Evolutionary conservation across 2,888 invertebrate species (phyloP).

Genomic region (Meiosimyza decipiens): DNA sequence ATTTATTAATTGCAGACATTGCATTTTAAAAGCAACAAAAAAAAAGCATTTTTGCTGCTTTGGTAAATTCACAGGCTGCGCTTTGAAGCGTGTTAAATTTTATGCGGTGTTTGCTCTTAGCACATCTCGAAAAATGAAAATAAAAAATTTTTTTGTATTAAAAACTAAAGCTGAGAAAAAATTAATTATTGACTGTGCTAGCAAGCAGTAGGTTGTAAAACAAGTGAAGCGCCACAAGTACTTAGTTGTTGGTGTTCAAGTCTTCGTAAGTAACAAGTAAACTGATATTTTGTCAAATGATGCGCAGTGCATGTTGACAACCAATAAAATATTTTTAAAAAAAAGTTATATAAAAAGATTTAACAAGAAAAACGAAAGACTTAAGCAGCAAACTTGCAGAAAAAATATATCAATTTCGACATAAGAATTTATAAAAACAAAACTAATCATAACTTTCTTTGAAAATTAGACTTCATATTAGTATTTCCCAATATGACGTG

Average conservation of each 20-base stretch:
- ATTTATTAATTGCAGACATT: neutral
- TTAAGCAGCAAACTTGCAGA: too few species aligned
- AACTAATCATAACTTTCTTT: too few species aligned
- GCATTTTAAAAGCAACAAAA: neutral
- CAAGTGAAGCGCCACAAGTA: conserved; percentile 33
- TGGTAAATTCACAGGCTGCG: conserved; percentile 52
- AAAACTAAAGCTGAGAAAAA: too few species aligned
- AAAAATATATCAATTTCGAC: too few species aligned
- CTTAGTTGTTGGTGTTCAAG: conserved; percentile 1
- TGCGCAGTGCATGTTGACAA: too few species aligned
- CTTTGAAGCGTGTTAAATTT: conserved; percentile 52
- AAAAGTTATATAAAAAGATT: too few species aligned
- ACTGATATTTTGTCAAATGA: conserved; percentile 31
- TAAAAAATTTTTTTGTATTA: neutral
- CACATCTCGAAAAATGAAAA: neutral
- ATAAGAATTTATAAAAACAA: too few species aligned
- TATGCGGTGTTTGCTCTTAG: conserved; percentile 13
- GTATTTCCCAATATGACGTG: too few species aligned
- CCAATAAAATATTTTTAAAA: too few species aligned
- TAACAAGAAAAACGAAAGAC: too few species aligned
- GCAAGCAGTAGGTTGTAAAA: neutral
- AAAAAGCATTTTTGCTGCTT: neutral
- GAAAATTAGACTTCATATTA: too few species aligned
- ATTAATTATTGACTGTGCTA: too few species aligned
- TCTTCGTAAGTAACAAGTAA: conserved; percentile 10